phyloP scores from a whole-genome alignment of 2,113 vertebrate genomes.

The Motacilla tschutschensis region DNA sequence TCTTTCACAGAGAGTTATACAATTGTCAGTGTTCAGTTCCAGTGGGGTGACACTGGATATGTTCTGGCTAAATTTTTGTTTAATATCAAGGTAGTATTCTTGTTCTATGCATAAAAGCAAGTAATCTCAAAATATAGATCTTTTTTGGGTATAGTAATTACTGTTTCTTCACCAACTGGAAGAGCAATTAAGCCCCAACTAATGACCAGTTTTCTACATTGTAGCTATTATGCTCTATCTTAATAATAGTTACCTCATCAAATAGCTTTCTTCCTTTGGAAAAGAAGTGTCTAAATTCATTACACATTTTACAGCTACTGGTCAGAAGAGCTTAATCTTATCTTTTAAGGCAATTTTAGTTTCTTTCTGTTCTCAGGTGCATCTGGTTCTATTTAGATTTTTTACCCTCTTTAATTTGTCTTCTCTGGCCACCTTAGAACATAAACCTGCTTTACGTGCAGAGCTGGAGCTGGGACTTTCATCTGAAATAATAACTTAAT shows the following conservation, averaged over 20 bases:
- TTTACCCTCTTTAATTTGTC: not conserved
- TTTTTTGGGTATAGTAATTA: constrained; percentile 54
- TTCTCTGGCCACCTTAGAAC: not conserved
- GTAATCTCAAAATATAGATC: not conserved
- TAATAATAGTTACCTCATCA: constrained; percentile 35
- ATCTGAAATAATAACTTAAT: not conserved
- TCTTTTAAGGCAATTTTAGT: constrained; percentile 13
- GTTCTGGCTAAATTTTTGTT: constrained; percentile 7
- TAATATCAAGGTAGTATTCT: constrained; percentile 7
- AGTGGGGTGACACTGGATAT: not conserved
- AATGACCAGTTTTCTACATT: constrained; percentile 48
- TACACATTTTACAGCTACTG: not conserved
- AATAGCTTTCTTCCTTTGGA: constrained; percentile 16
- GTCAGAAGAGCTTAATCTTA: constrained; percentile 1
- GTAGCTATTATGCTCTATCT: constrained; percentile 36
- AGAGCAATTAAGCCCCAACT: constrained; percentile 56
- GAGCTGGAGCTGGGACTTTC: not conserved
- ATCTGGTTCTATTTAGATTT: not conserved
- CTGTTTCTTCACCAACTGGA: constrained; percentile 26
- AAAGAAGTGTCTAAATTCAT: constrained; percentile 11
- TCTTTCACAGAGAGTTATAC: constrained; percentile 14
- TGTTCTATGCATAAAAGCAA: not conserved
- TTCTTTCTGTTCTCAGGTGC: not conserved
- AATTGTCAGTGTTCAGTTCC: constrained; percentile 2
- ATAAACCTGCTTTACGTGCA: not conserved